Conservation (phyloP, 2,797 vertebrate genomes). For the Scolopax bukidnonensis region DNA sequence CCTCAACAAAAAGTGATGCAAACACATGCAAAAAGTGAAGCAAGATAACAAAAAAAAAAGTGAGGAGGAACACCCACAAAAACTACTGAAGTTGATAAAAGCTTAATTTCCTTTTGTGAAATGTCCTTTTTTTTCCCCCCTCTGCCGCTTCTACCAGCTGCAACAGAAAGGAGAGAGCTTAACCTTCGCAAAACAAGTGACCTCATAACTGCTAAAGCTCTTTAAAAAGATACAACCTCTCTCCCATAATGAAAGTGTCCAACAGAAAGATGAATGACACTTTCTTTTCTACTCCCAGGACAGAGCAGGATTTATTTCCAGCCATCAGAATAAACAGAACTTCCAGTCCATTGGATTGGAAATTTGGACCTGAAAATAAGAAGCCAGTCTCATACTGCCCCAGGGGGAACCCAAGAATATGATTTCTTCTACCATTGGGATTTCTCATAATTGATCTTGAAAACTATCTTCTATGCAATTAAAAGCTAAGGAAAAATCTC, state of each 20-base stretch:
- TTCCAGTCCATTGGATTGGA: not conserved
- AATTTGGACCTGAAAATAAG: not conserved
- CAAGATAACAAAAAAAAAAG: not conserved
- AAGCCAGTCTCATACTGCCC: not conserved
- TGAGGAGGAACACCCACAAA: not conserved
- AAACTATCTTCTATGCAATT: not conserved
- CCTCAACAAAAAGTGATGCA: not conserved
- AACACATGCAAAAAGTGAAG: no score
- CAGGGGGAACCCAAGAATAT: not conserved
- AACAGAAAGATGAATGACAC: not conserved
- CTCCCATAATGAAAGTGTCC: not conserved
- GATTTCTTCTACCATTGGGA: not conserved
- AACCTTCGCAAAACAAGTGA: not conserved
- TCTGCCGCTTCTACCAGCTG: not conserved
- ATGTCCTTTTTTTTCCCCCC: not conserved
- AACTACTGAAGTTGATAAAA: not conserved
- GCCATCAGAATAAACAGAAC: conserved; percentile 3
- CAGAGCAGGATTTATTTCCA: not conserved
- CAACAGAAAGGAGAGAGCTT: not conserved
- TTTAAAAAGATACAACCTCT: not conserved
- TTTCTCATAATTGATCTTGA: not conserved
- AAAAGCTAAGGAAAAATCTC: not conserved
- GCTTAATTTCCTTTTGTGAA: not conserved
- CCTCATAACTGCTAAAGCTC: not conserved
- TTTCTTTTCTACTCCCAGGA: not conserved